Base-by-base conservation (phyloP, 2,797 vertebrate genomes). In the Bufotes viridis region DNA sequence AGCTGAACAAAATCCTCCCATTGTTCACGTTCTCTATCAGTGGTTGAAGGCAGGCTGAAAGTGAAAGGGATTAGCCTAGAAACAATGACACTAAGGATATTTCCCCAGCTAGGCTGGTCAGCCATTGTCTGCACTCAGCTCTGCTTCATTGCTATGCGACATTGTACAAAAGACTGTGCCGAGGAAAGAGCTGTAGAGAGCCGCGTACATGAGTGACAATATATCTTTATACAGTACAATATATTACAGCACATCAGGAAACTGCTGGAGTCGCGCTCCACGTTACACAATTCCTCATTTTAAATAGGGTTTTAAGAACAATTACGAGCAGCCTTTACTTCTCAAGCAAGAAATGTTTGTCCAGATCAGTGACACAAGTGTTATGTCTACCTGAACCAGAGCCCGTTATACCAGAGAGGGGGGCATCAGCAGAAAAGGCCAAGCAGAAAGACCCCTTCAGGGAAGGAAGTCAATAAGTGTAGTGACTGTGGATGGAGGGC, bases 51-150 rank as follows among this genome's bases (percentile, higher is more conserved):
- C 76, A 51, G 84, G 49, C 84, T 53, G 75, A 65, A 51, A 75
- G 57, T 72, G 78, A 51, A 82, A 82, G 42, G 58, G 80, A 87
- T 87, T 82, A 87, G 80, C 69, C 67, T 81, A 72, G 85, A 86
- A 86, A 87, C 79, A 87, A 87, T 87, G 79, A 65, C 57, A 75
- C 69, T 61, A 75, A 63, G 70, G 65, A 74, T 53, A 82, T 82
- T 87, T 75, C 76, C n/a, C 7, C 42, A 75, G 70, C 85, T 60
- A 55, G 34, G 24, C 69, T 87, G 79, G 79, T 63, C 79, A 82
- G 61, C 65, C 58, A 87, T 82, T 87, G 69, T 87, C 67, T 79
- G 63, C 65, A 17, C 78, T 69, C 78, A 29, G 20, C 13, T 60
- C 81, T 87, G 53, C 55, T 70, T 87, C 53, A 87, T 87, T 81